Percentiles rank a stretch among this genome's conserved stretches.
These are phyloP conservation scores for Pararge aegeria DNA, from an alignment of 1,140 invertebrate genomes.

Conservation along the genomic window DNA sequence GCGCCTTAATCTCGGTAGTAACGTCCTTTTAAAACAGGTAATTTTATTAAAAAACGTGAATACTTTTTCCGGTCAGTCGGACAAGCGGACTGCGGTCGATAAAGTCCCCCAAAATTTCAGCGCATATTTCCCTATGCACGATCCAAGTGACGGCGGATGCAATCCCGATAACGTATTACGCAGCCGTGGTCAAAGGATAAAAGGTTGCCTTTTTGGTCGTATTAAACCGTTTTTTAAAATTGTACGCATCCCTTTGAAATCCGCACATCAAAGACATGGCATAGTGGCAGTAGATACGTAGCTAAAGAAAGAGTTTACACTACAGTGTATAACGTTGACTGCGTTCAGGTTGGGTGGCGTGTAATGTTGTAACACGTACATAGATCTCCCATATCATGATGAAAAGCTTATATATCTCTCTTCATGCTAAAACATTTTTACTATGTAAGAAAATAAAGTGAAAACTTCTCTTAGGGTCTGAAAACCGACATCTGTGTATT, in stretches of 20 bases:
- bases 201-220: constrained; percentile 44
- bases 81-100: constrained; percentile 39
- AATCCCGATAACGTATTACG: constrained; percentile 59
- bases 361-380: constrained; percentile 11
- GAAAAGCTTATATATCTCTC: constrained; percentile 16
- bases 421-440: too few relatives aligned
- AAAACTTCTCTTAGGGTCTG: too few relatives aligned
- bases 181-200: constrained; percentile 61
- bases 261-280: constrained; percentile 46
- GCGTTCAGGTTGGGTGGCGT: constrained; percentile 11
- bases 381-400: constrained; percentile 14
- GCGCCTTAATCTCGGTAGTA: constrained; percentile 76
- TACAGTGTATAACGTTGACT: background rate
- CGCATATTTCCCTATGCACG: constrained; percentile 47
- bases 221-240: constrained; percentile 53
- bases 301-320: constrained; percentile 21
- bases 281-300: constrained; percentile 11
- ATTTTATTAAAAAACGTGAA: constrained; percentile 75
- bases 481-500: too few relatives aligned
- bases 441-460: too few relatives aligned
- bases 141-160: constrained; percentile 43
- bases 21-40: constrained; percentile 78
- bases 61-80: constrained; percentile 60
- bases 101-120: constrained; percentile 37
- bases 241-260: constrained; percentile 50